phyloP scores from a whole-genome alignment of 2,797 vertebrate genomes.

The Chromobotia macracanthus region DNA sequence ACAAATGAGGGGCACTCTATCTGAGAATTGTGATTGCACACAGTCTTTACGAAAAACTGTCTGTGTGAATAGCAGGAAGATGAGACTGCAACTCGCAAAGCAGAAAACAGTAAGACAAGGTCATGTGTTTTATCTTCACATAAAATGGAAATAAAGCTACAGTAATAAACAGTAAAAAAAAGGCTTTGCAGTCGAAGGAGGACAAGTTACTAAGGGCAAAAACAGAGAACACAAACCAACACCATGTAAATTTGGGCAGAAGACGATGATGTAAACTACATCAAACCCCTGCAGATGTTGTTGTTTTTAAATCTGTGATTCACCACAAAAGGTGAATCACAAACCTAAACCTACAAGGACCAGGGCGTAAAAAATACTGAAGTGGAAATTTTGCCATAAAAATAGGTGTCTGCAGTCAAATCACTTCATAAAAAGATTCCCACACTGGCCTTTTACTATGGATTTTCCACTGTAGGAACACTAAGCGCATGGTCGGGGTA shows the following conservation, averaged over 20 bases:
- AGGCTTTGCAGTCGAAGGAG: slow-evolving; percentile 41
- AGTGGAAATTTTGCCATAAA: slow-evolving; percentile 43
- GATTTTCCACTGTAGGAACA: slow-evolving; percentile 51
- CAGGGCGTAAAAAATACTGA: slow-evolving; percentile 38
- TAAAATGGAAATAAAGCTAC: slow-evolving; percentile 49
- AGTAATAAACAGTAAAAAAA: slow-evolving; percentile 51
- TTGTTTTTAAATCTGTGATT: slow-evolving; percentile 22
- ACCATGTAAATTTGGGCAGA: slow-evolving; percentile 41
- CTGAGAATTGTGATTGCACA: slow-evolving; percentile 41
- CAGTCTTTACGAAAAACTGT: slow-evolving; percentile 19
- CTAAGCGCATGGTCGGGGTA: slow-evolving; percentile 33
- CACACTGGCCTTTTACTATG: slow-evolving; percentile 51
- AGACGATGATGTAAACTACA: slow-evolving; percentile 18
- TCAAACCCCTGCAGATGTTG: slow-evolving; percentile 12
- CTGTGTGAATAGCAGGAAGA: slow-evolving; percentile 25
- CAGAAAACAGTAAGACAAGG: slow-evolving; percentile 33
- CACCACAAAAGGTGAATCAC: slow-evolving; percentile 24
- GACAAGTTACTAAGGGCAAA: slow-evolving; percentile 21
- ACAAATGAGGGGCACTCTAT: slow-evolving; percentile 54
- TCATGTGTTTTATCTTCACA: slow-evolving; percentile 51
- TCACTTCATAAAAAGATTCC: slow-evolving; percentile 49
- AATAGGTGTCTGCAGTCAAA: slow-evolving; percentile 49
- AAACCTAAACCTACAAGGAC: slow-evolving; percentile 46
- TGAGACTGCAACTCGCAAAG: slow-evolving; percentile 43
- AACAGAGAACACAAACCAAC: slow-evolving; percentile 21